These are phyloP conservation scores for Echinometra lucunter DNA, from an alignment of 53 echinoderm and acorn worm species.

Conservation along the genomic window DNA sequence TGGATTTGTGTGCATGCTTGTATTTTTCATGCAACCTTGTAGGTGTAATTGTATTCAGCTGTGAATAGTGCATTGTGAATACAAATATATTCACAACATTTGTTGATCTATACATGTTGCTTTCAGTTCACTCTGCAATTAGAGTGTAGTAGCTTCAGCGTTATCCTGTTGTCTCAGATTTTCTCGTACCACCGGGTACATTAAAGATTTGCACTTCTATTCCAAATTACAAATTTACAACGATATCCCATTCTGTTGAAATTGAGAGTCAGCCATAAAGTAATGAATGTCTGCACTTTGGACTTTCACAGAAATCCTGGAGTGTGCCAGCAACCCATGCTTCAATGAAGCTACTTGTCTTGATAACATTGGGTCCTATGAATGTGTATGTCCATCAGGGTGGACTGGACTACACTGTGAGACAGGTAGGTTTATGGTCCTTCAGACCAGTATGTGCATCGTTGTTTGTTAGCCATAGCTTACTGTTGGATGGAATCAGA, in stretches of 20 bases:
- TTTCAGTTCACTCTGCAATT: no score
- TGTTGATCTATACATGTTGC: no score
- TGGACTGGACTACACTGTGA: constrained; percentile 58
- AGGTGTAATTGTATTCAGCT: no score
- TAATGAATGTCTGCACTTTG: neutral
- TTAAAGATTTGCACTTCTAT: no score
- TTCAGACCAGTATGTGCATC: neutral
- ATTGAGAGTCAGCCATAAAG: neutral
- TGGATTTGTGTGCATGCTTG: no score
- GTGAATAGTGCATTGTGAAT: no score
- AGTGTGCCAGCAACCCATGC: constrained; percentile 80
- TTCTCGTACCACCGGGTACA: no score
- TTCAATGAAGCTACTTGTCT: constrained; percentile 78
- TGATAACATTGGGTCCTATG: constrained; percentile 77
- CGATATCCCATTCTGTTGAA: neutral
- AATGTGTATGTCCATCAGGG: constrained; percentile 76
- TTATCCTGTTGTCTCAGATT: no score
- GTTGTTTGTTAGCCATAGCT: neutral
- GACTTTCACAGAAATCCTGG: constrained; percentile 54
- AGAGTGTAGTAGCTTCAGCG: no score
- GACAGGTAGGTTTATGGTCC: constrained; percentile 26
- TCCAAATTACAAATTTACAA: no score
- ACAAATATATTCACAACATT: no score
- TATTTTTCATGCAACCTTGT: no score
- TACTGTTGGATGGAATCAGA: neutral